Conservation (phyloP, 2,113 vertebrate species). For the Physeter macrocephalus region DNA sequence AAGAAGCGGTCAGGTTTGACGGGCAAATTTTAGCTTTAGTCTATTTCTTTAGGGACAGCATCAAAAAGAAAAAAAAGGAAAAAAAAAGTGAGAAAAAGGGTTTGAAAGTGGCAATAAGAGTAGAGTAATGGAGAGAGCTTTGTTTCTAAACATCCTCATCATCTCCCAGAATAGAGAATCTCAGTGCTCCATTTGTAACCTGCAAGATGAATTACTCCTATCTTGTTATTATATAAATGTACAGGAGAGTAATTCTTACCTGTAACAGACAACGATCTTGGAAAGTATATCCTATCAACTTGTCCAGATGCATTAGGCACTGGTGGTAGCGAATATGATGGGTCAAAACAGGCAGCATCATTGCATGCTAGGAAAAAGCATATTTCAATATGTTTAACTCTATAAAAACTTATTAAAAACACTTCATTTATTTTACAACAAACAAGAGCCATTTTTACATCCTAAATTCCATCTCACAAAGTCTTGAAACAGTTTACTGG, state of each 20-base stretch:
- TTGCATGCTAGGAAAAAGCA: conserved; percentile 88
- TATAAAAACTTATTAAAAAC: not conserved
- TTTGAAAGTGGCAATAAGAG: not conserved
- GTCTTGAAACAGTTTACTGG: not conserved
- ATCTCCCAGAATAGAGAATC: not conserved
- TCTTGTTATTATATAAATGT: not conserved
- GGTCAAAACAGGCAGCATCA: conserved; percentile 99
- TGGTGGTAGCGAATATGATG: conserved; percentile 99
- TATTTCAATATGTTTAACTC: not conserved
- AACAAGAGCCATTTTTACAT: not conserved
- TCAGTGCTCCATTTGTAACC: not conserved
- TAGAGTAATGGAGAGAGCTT: not conserved
- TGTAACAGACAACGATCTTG: conserved; percentile 96
- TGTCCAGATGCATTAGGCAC: conserved; percentile 97
- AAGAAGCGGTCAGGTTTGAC: not conserved
- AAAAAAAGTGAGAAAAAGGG: not conserved
- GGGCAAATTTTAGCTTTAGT: not conserved
- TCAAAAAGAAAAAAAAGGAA: not conserved
- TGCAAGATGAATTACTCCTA: not conserved
- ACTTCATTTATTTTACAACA: not conserved
- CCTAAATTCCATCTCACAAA: not conserved
- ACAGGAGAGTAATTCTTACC: conserved; percentile 80
- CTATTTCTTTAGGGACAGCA: not conserved
- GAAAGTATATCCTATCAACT: conserved; percentile 95
- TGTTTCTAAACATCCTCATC: not conserved